Evolutionary conservation across 2,113 vertebrate species (phyloP).

Genomic region (Apteryx mantelli): DNA sequence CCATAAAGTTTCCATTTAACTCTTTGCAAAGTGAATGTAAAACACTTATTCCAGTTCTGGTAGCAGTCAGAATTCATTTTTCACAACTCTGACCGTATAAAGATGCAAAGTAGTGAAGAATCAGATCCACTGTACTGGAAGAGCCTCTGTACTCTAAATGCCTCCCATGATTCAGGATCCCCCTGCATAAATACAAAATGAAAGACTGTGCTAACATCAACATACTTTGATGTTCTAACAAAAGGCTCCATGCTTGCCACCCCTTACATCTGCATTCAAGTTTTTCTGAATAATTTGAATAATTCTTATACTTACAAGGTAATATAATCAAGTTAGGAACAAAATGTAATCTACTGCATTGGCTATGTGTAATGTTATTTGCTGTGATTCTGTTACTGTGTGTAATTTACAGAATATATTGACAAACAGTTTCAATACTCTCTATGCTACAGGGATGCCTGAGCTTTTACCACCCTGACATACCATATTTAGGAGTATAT

Average conservation of each 20-base stretch:
- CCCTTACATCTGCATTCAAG: neutral
- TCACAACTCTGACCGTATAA: neutral
- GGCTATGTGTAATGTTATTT: neutral
- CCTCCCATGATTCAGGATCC: neutral
- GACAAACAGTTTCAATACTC: neutral
- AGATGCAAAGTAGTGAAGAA: neutral
- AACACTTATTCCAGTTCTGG: neutral
- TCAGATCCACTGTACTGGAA: neutral
- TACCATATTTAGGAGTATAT: neutral
- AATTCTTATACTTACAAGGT: neutral
- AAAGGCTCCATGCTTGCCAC: neutral
- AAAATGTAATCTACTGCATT: neutral
- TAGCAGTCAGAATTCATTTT: neutral
- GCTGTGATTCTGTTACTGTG: neutral
- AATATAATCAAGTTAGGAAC: neutral
- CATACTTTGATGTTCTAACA: neutral
- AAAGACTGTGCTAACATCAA: neutral
- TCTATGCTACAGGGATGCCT: neutral
- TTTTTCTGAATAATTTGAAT: neutral
- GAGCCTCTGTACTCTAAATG: neutral
- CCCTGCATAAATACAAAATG: neutral
- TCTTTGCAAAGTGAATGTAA: neutral
- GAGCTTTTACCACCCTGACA: neutral
- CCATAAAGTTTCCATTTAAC: neutral
- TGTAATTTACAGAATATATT: neutral